Evolutionary conservation across 64 coral and sea anemone genomes (phyloP).

Genomic region (Actinia equina): DNA sequence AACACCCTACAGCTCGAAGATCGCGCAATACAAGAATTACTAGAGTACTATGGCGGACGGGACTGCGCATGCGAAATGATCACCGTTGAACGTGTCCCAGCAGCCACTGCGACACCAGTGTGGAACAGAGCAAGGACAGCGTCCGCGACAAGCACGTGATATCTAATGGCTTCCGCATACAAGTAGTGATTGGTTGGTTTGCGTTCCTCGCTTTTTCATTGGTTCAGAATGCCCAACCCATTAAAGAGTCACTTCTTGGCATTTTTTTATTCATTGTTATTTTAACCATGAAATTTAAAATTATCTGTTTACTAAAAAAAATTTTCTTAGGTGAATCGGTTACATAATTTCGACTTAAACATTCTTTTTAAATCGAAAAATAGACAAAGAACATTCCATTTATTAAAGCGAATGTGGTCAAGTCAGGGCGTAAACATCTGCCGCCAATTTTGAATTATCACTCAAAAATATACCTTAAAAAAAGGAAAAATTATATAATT

Average conservation of each 20-base stretch:
- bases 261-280: neutral
- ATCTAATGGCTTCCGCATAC: neutral
- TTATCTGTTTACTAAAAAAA: too few relatives aligned
- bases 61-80: slow-evolving; percentile 55
- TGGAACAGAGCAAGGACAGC: slow-evolving; percentile 51
- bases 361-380: neutral
- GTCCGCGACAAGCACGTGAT: neutral
- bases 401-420: neutral
- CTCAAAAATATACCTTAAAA: neutral
- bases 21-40: slow-evolving; percentile 55
- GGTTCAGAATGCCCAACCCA: neutral
- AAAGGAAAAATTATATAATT: neutral
- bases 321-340: too few relatives aligned
- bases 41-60: slow-evolving; percentile 42
- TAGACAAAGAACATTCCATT: neutral
- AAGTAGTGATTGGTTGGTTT: neutral
- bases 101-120: slow-evolving; percentile 29
- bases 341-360: neutral
- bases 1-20: slow-evolving; percentile 36
- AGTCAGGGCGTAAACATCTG: neutral
- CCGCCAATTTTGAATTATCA: neutral
- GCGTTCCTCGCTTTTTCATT: too few relatives aligned
- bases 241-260: neutral
- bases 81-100: slow-evolving; percentile 48
- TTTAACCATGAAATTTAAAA: too few relatives aligned